A percentile compares a stretch with the other conserved stretches of the same genome.
Conservation (phyloP, 2,113 vertebrate genomes). For the Tetrao urogallus region DNA sequence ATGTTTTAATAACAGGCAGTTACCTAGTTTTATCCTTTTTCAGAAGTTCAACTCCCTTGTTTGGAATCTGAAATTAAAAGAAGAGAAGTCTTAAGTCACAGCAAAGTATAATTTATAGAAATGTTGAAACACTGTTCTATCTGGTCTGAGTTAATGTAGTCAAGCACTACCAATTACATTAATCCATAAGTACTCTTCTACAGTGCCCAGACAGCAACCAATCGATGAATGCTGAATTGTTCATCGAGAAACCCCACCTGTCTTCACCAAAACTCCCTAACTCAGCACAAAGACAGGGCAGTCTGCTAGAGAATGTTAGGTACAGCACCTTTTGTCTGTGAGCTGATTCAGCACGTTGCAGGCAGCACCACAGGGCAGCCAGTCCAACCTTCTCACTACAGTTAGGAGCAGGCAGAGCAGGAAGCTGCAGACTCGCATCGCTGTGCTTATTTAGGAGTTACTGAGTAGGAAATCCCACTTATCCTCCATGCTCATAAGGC, state of each 20-base stretch:
- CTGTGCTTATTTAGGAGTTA: background rate
- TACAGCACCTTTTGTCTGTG: background rate
- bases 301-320: background rate
- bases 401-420: background rate
- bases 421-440: background rate
- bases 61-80: conserved; percentile 78
- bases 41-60: conserved; percentile 82
- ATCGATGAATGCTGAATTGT: background rate
- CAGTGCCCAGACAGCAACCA: background rate
- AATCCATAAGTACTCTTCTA: background rate
- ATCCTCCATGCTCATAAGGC: background rate
- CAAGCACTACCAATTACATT: background rate
- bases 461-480: background rate
- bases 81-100: background rate
- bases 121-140: background rate
- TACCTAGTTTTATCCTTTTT: conserved; percentile 87
- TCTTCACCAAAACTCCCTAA: background rate
- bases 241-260: background rate
- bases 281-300: background rate
- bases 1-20: conserved; percentile 35
- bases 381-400: background rate
- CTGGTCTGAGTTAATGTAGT: background rate
- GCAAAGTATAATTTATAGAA: background rate
- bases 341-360: background rate
- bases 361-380: background rate